phyloP scores from a whole-genome alignment of 1,140 invertebrate genomes.

The Heliconius eleuchia region DNA sequence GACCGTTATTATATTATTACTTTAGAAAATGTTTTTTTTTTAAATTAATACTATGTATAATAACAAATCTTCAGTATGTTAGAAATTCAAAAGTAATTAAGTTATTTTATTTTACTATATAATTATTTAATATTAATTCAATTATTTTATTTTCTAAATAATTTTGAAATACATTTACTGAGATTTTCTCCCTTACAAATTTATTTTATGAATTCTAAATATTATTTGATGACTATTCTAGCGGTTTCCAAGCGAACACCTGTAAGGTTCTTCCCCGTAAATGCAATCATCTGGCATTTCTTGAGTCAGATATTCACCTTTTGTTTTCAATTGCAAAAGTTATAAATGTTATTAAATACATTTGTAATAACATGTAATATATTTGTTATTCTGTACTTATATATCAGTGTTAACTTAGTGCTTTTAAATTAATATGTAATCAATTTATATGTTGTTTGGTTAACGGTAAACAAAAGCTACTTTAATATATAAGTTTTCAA shows the following conservation, averaged over 20 bases:
- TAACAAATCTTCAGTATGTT: too few species aligned
- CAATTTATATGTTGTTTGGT: background rate
- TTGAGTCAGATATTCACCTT: background rate
- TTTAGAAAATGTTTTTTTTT: too few species aligned
- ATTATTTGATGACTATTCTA: background rate
- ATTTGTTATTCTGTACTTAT: background rate
- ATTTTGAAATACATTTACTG: too few species aligned
- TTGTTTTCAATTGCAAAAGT: constrained; percentile 4
- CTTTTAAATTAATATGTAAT: background rate
- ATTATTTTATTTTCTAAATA: too few species aligned
- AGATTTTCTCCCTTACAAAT: too few species aligned
- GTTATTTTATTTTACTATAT: too few species aligned
- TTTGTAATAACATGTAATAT: background rate
- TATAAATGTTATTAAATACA: background rate
- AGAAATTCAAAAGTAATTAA: too few species aligned
- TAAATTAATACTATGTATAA: too few species aligned
- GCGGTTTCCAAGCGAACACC: background rate
- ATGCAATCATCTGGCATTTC: background rate
- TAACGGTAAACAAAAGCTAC: background rate
- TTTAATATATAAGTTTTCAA: background rate
- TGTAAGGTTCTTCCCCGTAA: constrained; percentile 1
- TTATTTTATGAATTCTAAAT: background rate
- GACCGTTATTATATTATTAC: background rate
- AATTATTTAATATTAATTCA: too few species aligned
- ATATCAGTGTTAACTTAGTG: background rate